Evolutionary conservation across 2,888 invertebrate species (phyloP).

Genomic region (Dryocosmus kuriphilus): DNA sequence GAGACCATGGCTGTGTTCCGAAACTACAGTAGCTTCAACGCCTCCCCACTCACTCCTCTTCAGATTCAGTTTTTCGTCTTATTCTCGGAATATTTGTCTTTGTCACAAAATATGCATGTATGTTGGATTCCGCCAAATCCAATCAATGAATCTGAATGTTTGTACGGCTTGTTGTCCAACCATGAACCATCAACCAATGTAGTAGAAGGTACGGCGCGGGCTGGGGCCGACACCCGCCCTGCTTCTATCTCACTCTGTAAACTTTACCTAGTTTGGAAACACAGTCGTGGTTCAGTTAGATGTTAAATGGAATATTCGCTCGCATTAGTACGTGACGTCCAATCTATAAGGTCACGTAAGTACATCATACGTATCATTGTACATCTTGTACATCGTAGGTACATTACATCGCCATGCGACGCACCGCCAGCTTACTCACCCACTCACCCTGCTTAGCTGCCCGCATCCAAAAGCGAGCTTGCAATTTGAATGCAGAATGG

Average conservation of each 20-base stretch:
- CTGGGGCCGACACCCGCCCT: conserved; percentile 67
- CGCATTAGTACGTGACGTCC: conserved; percentile 58
- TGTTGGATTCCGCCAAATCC: conserved; percentile 71
- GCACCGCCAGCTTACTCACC: conserved; percentile 76
- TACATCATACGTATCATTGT: conserved; percentile 42
- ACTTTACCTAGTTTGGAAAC: conserved; percentile 78
- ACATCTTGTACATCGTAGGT: conserved; percentile 40
- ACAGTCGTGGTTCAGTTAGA: conserved; percentile 76
- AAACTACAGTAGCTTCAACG: conserved; percentile 79
- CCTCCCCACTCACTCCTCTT: conserved; percentile 72
- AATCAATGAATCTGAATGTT: conserved; percentile 72
- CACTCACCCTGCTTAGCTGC: conserved; percentile 73
- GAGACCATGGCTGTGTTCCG: conserved; percentile 84
- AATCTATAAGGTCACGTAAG: conserved; percentile 55
- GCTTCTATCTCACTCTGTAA: conserved; percentile 65
- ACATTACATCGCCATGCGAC: conserved; percentile 67
- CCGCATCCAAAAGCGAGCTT: conserved; percentile 70
- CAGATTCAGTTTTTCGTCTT: conserved; percentile 57
- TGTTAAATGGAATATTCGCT: conserved; percentile 65
- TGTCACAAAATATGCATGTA: conserved; percentile 70
- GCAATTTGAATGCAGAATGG: conserved; percentile 62
- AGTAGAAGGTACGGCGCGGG: conserved; percentile 63
- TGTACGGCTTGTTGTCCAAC: conserved; percentile 70
- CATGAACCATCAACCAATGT: conserved; percentile 71
- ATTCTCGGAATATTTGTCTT: conserved; percentile 59